phyloP scores from a whole-genome alignment of 2,113 vertebrate genomes.

The Peromyscus leucopus region DNA sequence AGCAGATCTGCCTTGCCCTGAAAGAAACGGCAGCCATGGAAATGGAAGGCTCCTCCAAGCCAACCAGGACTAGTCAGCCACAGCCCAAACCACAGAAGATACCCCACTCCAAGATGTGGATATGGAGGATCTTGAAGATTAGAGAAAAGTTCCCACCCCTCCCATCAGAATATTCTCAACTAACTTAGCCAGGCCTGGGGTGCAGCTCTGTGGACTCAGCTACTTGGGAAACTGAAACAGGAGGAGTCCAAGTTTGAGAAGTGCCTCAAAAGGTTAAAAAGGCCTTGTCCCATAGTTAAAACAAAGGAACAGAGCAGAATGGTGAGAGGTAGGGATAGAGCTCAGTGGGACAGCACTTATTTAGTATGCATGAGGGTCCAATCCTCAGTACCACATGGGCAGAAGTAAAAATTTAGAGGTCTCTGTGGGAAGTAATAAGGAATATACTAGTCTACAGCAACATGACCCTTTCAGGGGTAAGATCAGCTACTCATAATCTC shows the following conservation, averaged over 20 bases:
- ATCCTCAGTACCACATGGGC: not conserved
- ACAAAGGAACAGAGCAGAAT: not conserved
- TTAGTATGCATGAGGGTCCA: not conserved
- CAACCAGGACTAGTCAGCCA: not conserved
- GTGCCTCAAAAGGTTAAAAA: not conserved
- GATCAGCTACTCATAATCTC: not conserved
- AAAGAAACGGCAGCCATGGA: not conserved
- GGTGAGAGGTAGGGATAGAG: no score
- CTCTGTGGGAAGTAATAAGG: not conserved
- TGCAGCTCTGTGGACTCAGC: not conserved
- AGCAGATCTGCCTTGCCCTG: not conserved
- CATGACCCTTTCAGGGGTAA: not conserved
- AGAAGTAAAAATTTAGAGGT: not conserved
- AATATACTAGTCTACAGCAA: not conserved
- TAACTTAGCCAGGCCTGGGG: not conserved
- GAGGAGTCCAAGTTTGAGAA: not conserved
- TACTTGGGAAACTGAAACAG: not conserved
- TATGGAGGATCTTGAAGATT: not conserved
- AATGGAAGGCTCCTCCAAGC: no score
- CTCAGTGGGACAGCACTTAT: not conserved
- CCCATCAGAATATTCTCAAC: not conserved
- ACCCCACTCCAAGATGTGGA: not conserved
- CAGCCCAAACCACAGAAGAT: no score
- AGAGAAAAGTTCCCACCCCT: not conserved
- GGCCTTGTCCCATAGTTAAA: no score